A percentile compares a stretch with the other conserved stretches of the same genome.
These are phyloP conservation scores for Endomychus coccineus DNA, from an alignment of 2,888 invertebrate species.

Conservation along the genomic window DNA sequence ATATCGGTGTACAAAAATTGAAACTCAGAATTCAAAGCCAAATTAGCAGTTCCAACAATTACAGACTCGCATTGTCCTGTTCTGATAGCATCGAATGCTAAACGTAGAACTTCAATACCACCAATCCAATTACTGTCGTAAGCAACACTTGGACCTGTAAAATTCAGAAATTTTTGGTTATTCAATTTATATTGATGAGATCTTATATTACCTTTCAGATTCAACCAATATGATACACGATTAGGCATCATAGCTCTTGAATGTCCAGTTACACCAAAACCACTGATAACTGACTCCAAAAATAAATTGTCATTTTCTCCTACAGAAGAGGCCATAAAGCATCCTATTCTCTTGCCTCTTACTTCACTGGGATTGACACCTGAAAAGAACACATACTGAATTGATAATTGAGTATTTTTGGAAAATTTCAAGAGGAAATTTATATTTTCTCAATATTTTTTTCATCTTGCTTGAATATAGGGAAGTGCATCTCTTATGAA, in stretches of 20 bases:
- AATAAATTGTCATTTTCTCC: constrained; percentile 46
- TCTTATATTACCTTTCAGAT: constrained; percentile 62
- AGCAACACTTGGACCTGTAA: constrained; percentile 49
- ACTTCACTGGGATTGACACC: constrained; percentile 43
- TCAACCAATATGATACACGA: constrained; percentile 85
- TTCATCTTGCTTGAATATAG: too few species aligned
- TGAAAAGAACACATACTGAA: constrained; percentile 23
- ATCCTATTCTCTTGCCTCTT: constrained; percentile 41
- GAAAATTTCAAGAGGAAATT: too few species aligned
- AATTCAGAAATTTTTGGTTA: constrained; percentile 1
- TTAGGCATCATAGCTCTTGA: constrained; percentile 95
- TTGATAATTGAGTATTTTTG: too few species aligned
- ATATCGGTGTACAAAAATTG: constrained; percentile 56
- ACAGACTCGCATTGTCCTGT: constrained; percentile 85
- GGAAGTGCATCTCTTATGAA: too few species aligned
- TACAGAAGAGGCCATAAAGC: constrained; percentile 42
- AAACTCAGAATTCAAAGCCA: constrained; percentile 56
- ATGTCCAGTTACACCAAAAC: constrained; percentile 63
- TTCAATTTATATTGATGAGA: background rate
- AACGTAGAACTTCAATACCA: constrained; percentile 59
- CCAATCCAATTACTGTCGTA: constrained; percentile 62
- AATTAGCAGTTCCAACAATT: constrained; percentile 81
- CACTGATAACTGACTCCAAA: constrained; percentile 49
- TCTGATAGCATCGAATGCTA: constrained; percentile 66
- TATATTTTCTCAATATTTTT: too few species aligned